phyloP scores from a whole-genome alignment of 2,888 invertebrate species.

The Sipha maydis region DNA sequence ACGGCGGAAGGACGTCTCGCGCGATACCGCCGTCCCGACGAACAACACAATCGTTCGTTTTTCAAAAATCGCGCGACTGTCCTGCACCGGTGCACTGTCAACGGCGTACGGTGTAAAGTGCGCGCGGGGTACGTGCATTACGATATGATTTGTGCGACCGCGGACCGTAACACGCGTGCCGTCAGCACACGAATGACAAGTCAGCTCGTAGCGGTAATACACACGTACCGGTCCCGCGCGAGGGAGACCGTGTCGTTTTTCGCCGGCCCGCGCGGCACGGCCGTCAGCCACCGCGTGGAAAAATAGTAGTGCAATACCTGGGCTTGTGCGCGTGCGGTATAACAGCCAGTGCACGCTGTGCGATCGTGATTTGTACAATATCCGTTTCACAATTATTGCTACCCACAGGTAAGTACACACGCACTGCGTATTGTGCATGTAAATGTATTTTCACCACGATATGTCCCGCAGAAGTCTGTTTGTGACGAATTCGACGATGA shows the following conservation, averaged over 20 bases:
- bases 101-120: too few relatives aligned
- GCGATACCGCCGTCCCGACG: too few relatives aligned
- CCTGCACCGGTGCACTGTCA: too few relatives aligned
- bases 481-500: too few relatives aligned
- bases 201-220: not conserved
- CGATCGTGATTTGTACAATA: constrained; percentile 56
- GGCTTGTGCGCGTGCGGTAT: not conserved
- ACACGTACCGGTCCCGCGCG: not conserved
- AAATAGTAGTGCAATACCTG: too few relatives aligned
- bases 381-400: constrained; percentile 34
- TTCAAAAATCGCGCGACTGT: too few relatives aligned
- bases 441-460: not conserved
- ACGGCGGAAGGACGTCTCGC: too few relatives aligned
- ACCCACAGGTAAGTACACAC: not conserved
- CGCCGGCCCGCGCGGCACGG: not conserved
- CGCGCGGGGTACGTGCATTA: too few relatives aligned
- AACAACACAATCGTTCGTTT: too few relatives aligned
- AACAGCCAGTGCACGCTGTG: constrained; percentile 3
- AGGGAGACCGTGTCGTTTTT: not conserved
- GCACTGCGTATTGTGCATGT: not conserved
- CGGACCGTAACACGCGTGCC: not conserved
- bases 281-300: not conserved
- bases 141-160: not conserved
- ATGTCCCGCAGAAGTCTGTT: not conserved
- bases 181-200: not conserved